A percentile compares a stretch with the other conserved stretches of the same genome.
These are phyloP conservation scores for Antheraea pernyi DNA, from an alignment of 1,140 invertebrate genomes.

Conservation along the genomic window DNA sequence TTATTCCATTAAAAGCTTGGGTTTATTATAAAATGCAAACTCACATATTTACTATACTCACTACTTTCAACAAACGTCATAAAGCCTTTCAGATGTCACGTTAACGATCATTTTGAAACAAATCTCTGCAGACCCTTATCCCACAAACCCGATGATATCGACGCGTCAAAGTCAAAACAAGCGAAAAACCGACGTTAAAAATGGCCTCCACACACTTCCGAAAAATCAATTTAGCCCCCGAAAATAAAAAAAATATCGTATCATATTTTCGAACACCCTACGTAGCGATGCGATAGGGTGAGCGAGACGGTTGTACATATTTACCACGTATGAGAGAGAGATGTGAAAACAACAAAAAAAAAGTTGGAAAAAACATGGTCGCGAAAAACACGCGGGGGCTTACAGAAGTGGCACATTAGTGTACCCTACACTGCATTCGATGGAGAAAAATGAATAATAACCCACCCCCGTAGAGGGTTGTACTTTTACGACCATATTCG, in stretches of 20 bases:
- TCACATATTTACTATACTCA: too few species aligned
- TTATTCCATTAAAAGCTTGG: too few species aligned
- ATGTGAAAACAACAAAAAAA: slow-evolving; percentile 68
- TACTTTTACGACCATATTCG: slow-evolving; percentile 60
- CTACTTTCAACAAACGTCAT: too few species aligned
- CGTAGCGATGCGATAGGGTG: slow-evolving; percentile 43
- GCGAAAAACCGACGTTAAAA: slow-evolving; percentile 25
- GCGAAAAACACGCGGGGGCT: slow-evolving; percentile 66
- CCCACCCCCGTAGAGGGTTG: slow-evolving; percentile 38
- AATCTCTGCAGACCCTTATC: too few species aligned
- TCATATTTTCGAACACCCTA: slow-evolving; percentile 72
- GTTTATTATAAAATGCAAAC: too few species aligned
- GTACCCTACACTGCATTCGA: slow-evolving; percentile 56
- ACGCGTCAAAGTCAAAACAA: background rate
- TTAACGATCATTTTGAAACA: too few species aligned
- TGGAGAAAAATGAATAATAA: slow-evolving; percentile 73
- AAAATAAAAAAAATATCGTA: slow-evolving; percentile 50
- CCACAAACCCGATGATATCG: background rate
- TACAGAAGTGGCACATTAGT: slow-evolving; percentile 69
- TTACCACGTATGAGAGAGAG: slow-evolving; percentile 28
- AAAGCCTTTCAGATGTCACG: too few species aligned
- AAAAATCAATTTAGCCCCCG: slow-evolving; percentile 74
- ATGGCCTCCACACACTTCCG: slow-evolving; percentile 64
- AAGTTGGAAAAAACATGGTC: slow-evolving; percentile 70
- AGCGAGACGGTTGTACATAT: slow-evolving; percentile 31